Conservation (phyloP, 2,888 invertebrate species). For the Drosophila emarginata region DNA sequence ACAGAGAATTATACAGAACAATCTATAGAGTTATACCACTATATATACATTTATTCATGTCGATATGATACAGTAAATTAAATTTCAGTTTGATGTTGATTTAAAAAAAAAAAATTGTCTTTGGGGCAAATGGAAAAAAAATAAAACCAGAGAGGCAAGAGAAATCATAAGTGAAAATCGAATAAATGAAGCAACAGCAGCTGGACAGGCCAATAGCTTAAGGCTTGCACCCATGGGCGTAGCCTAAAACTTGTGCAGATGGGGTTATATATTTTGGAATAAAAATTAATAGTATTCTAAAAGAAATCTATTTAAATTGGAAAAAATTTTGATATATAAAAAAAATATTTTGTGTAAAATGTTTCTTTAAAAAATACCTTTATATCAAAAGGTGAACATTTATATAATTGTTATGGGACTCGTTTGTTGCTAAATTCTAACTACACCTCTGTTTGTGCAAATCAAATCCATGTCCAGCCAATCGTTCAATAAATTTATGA, state of each 20-base stretch:
- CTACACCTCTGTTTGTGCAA: slow-evolving; percentile 27
- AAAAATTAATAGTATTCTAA: not conserved
- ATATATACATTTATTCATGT: not conserved
- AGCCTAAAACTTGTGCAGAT: not conserved
- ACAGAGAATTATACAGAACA: slow-evolving; percentile 1
- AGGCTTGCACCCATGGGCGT: slow-evolving; percentile 1
- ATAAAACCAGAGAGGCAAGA: not conserved
- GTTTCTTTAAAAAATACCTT: too few species aligned
- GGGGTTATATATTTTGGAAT: not conserved
- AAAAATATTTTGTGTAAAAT: too few species aligned
- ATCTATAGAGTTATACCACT: not conserved
- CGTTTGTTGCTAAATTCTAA: not conserved
- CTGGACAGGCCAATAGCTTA: slow-evolving; percentile 4
- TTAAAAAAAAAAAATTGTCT: too few species aligned
- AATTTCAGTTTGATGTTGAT: slow-evolving; percentile 9
- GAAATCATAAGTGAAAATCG: slow-evolving; percentile 53
- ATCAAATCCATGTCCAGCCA: slow-evolving; percentile 66
- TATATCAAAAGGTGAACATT: too few species aligned
- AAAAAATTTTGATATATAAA: too few species aligned
- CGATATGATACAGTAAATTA: slow-evolving; percentile 2
- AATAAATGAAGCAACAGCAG: slow-evolving; percentile 41
- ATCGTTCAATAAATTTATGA: slow-evolving; percentile 70
- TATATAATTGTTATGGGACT: too few species aligned
- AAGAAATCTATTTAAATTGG: too few species aligned
- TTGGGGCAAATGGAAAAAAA: slow-evolving; percentile 15